phyloP scores from a whole-genome alignment of 1,140 invertebrate genomes.

The Tetramorium alpestre region DNA sequence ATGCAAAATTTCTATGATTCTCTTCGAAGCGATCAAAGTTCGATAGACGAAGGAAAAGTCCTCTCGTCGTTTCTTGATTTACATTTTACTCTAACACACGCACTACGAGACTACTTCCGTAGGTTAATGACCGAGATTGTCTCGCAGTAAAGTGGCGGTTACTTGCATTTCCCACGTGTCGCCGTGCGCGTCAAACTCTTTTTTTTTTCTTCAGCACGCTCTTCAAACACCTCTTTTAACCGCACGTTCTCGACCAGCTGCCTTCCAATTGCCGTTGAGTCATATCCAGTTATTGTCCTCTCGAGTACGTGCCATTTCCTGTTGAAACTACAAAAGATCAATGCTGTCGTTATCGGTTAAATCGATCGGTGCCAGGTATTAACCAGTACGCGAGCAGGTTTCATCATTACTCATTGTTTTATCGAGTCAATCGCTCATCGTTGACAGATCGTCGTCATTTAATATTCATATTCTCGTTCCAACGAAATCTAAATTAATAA shows the following conservation, averaged over 20 bases:
- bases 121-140: constrained; percentile 64
- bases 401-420: constrained; percentile 42
- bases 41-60: neutral
- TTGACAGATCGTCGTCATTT: constrained; percentile 15
- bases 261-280: constrained; percentile 48
- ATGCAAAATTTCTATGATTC: neutral
- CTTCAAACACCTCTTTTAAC: constrained; percentile 46
- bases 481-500: neutral
- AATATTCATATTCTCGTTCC: constrained; percentile 8
- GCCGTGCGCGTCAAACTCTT: constrained; percentile 7
- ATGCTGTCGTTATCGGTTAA: constrained; percentile 34
- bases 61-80: constrained; percentile 21
- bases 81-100: constrained; percentile 36
- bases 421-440: neutral
- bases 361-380: constrained; percentile 38
- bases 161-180: constrained; percentile 66
- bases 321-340: constrained; percentile 42
- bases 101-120: constrained; percentile 17
- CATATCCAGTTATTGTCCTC: constrained; percentile 56
- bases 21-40: neutral
- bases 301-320: constrained; percentile 23
- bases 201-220: constrained; percentile 57
- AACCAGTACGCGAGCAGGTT: constrained; percentile 12
- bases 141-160: constrained; percentile 53
- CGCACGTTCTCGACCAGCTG: constrained; percentile 56